These are phyloP conservation scores for Amblyteles armatorius DNA, from an alignment of 2,888 invertebrate genomes.

Conservation along the genomic window DNA sequence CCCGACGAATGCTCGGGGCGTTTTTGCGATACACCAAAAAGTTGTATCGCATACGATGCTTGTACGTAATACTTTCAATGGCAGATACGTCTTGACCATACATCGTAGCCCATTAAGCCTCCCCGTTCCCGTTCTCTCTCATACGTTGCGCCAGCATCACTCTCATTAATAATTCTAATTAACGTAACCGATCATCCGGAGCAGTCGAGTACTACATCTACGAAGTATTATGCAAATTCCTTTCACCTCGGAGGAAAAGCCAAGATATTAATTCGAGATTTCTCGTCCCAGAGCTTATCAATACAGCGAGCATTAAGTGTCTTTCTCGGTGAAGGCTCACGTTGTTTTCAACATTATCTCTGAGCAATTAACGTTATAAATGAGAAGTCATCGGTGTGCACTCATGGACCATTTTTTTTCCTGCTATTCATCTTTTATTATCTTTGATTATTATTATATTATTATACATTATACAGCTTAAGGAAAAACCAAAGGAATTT, in stretches of 20 bases:
- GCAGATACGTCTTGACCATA: constrained; percentile 25
- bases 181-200: constrained; percentile 53
- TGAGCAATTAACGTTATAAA: constrained; percentile 30
- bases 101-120: constrained; percentile 54
- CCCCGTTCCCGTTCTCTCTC: constrained; percentile 4
- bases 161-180: constrained; percentile 66
- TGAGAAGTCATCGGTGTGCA: constrained; percentile 7
- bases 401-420: constrained; percentile 22
- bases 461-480: neutral
- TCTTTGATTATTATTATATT: neutral
- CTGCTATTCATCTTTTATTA: neutral
- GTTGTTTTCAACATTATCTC: constrained; percentile 13
- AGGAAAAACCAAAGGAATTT: neutral
- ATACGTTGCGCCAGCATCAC: constrained; percentile 46
- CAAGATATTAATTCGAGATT: constrained; percentile 53
- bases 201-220: constrained; percentile 33
- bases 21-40: constrained; percentile 26
- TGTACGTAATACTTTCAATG: constrained; percentile 19
- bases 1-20: constrained; percentile 32
- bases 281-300: constrained; percentile 36
- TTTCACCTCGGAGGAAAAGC: constrained; percentile 38
- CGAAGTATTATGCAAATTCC: constrained; percentile 53
- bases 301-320: constrained; percentile 31
- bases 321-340: constrained; percentile 6
- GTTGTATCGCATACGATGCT: constrained; percentile 19